Base-by-base conservation (phyloP, 1,140 invertebrate species). In the Parapsyche elsis region DNA sequence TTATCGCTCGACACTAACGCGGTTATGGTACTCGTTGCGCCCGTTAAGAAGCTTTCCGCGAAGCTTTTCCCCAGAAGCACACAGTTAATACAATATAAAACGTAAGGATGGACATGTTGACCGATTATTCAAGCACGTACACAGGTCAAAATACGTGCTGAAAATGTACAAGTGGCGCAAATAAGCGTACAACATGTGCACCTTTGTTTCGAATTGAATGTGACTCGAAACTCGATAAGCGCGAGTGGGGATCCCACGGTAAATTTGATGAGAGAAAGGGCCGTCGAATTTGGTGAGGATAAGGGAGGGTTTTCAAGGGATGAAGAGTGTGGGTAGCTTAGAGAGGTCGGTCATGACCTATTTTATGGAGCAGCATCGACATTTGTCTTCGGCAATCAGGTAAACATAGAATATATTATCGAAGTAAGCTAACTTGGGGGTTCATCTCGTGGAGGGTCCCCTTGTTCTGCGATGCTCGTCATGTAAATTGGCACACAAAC, bases 181-280 rank as follows among this genome's bases (percentile, higher is more conserved):
- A 57, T 14, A 57, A 19, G 57, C 16, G 16, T 61, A 61, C 19
- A n/a, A 57, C 12, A n/a, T 53, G 49, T 53, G 49, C 49, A 53
- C 49, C 49, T 53, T 53, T 53, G 49, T 53, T 53, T 53, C 49
- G 49, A 16, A 53, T n/a, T 53, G 49, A 53, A 53, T 19, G 16
- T 14, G 16, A 53, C 49, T 38, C 30, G 30, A 7, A 38, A 38
- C 7, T 38, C 30, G 30, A 38, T 38, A 53, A 14, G 16, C 45
- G 12, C 45, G 12, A 5, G 45, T 46, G 10, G 49, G 16, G 12
- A 53, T 53, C 49, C 49, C 49, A 53, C 49, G 49, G 49, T 16
- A 16, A 53, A 14, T 53, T 53, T 53, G 49, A 53, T 16, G 49
- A 53, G 16, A 53, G 49, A 16, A 53, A 38, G 30, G 30, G 30